Evolutionary conservation across 2,888 invertebrate species (phyloP).

Genomic region (Hydrotaea diabolus): DNA sequence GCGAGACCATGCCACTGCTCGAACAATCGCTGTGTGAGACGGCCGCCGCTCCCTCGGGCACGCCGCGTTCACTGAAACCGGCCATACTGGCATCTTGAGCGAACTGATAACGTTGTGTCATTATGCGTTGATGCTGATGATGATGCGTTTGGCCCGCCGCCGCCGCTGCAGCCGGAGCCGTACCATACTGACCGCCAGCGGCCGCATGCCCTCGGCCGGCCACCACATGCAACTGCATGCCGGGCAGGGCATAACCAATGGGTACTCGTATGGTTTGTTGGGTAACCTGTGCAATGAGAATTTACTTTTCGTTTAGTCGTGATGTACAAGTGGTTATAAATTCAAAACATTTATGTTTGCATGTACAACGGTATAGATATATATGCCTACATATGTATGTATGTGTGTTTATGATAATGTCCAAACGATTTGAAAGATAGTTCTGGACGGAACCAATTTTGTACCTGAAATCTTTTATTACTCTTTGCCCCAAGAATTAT

Average conservation of each 20-base stretch:
- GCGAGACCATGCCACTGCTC: slow-evolving; percentile 74
- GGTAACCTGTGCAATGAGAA: slow-evolving; percentile 75
- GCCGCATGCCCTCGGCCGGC: slow-evolving; percentile 77
- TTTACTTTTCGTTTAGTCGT: slow-evolving; percentile 16
- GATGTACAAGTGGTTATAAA: neutral
- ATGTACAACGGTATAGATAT: neutral
- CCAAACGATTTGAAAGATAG: no score
- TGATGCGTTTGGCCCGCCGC: slow-evolving; percentile 72
- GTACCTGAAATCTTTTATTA: no score
- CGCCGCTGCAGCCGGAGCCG: slow-evolving; percentile 75
- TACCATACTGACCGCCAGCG: slow-evolving; percentile 72
- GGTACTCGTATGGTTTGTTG: slow-evolving; percentile 82
- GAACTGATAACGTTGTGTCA: slow-evolving; percentile 77
- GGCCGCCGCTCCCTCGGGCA: slow-evolving; percentile 88
- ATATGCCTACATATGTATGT: neutral
- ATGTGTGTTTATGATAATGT: no score
- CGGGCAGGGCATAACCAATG: slow-evolving; percentile 81
- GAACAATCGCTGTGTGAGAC: slow-evolving; percentile 79
- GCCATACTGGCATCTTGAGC: slow-evolving; percentile 74
- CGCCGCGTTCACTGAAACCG: slow-evolving; percentile 84
- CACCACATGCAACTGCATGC: slow-evolving; percentile 81
- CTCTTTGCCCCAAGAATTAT: no score
- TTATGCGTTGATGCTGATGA: slow-evolving; percentile 74
- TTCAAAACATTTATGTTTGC: neutral
- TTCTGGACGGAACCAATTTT: no score